Conservation (phyloP, 1,140 invertebrate species). For the Euura lappo region DNA sequence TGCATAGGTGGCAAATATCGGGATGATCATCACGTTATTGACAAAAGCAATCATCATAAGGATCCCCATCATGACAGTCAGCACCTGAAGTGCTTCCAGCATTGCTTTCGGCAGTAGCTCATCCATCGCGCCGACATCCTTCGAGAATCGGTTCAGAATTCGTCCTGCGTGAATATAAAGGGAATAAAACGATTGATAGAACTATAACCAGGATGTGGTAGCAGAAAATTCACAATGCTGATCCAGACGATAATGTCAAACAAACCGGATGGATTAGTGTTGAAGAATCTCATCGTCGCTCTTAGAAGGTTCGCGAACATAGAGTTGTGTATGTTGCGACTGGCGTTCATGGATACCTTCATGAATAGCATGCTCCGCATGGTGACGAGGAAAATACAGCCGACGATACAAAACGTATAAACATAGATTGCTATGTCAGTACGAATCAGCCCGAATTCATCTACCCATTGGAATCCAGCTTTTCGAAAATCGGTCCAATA, state of each 20-base stretch:
- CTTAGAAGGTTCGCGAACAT: slow-evolving; percentile 79
- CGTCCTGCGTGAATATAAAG: slow-evolving; percentile 60
- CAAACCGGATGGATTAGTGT: slow-evolving; percentile 63
- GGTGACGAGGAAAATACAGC: neutral
- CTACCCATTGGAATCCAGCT: neutral
- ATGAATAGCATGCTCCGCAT: slow-evolving; percentile 68
- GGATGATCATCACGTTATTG: slow-evolving; percentile 72
- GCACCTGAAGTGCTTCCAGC: slow-evolving; percentile 74
- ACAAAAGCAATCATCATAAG: slow-evolving; percentile 70
- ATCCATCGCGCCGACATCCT: too few relatives aligned
- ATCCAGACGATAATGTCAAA: slow-evolving; percentile 12
- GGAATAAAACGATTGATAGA: too few relatives aligned
- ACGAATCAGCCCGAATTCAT: neutral
- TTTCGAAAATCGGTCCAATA: neutral
- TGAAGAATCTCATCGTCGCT: slow-evolving; percentile 65
- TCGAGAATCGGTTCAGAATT: slow-evolving; percentile 66
- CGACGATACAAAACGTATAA: neutral
- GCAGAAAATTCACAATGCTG: too few relatives aligned
- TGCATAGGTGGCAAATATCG: slow-evolving; percentile 68
- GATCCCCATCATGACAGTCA: slow-evolving; percentile 62
- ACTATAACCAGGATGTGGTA: too few relatives aligned
- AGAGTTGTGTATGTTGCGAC: slow-evolving; percentile 76
- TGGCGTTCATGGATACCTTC: slow-evolving; percentile 79
- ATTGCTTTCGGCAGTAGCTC: slow-evolving; percentile 66
- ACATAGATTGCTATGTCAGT: neutral